A percentile compares a stretch with the other conserved stretches of the same genome.
phyloP scores from a whole-genome alignment of 2,113 vertebrate species.

The Sakesphorus luctuosus region DNA sequence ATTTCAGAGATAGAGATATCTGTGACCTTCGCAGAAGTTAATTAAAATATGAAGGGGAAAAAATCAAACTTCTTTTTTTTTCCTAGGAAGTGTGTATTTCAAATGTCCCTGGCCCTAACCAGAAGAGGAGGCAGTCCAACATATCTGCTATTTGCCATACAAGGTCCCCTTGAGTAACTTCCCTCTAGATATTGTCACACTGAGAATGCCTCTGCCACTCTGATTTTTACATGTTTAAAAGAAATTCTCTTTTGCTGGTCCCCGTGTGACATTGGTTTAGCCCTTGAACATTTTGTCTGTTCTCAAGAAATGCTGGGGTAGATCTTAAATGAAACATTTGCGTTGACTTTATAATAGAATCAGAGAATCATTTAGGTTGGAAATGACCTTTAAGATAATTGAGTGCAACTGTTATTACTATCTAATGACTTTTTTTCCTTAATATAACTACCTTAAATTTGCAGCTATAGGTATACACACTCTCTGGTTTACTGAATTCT shows the following conservation, averaged over 20 bases:
- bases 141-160: not conserved
- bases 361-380: not conserved
- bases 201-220: not conserved
- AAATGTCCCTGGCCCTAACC: slow-evolving; percentile 8
- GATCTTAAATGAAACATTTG: not conserved
- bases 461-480: not conserved
- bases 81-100: slow-evolving; percentile 1
- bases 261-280: not conserved
- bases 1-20: slow-evolving; percentile 62
- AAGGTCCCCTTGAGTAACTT: slow-evolving; percentile 16
- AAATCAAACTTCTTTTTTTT: not conserved
- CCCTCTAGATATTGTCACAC: not conserved
- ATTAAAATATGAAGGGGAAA: slow-evolving; percentile 57
- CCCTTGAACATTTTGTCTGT: not conserved
- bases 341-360: not conserved
- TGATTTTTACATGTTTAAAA: not conserved
- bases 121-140: not conserved
- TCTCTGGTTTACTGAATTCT: not conserved
- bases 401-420: not conserved
- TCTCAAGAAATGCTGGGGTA: not conserved
- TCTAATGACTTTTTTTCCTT: not conserved
- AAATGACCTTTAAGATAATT: not conserved
- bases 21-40: slow-evolving; percentile 69
- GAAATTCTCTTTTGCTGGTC: not conserved
- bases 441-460: not conserved